phyloP scores from a whole-genome alignment of 2,888 invertebrate genomes.

The Epsilonema sp. region DNA sequence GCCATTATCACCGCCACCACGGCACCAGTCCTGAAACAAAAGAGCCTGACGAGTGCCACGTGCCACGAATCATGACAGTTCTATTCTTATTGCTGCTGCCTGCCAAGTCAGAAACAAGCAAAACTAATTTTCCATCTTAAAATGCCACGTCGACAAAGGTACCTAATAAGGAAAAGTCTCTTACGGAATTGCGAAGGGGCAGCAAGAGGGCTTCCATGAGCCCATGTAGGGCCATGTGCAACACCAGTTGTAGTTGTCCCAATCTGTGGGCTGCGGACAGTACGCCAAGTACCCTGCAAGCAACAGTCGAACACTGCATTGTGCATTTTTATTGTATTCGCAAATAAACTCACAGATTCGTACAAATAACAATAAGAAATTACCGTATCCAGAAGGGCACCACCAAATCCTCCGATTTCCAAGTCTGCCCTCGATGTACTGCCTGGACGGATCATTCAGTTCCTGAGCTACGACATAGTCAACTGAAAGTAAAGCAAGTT shows the following conservation, averaged over 20 bases:
- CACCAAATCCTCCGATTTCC: conserved; percentile 27
- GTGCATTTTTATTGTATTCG: no score
- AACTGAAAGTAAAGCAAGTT: conserved; percentile 11
- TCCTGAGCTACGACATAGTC: conserved; percentile 20
- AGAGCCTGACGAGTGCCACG: no score
- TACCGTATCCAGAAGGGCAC: conserved; percentile 29
- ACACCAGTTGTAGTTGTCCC: conserved; percentile 29
- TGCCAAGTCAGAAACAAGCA: no score
- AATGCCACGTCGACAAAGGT: no score
- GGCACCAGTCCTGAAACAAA: conserved; percentile 17
- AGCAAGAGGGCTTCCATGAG: conserved; percentile 28
- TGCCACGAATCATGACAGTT: neutral
- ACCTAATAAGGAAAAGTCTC: neutral
- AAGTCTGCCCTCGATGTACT: conserved; percentile 27
- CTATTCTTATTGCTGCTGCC: neutral
- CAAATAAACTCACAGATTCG: conserved; percentile 2
- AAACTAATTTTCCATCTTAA: no score
- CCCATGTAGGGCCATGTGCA: conserved; percentile 26
- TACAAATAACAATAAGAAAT: neutral
- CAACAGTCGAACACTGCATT: no score
- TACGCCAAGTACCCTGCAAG: conserved; percentile 25
- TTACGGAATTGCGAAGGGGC: conserved; percentile 25
- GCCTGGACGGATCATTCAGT: conserved; percentile 25
- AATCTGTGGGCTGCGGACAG: conserved; percentile 28
- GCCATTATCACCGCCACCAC: conserved; percentile 26